A percentile compares a stretch with the other conserved stretches of the same genome.
Evolutionary conservation across 2,888 invertebrate species (phyloP).

Genomic region (Diarsia brunnea): DNA sequence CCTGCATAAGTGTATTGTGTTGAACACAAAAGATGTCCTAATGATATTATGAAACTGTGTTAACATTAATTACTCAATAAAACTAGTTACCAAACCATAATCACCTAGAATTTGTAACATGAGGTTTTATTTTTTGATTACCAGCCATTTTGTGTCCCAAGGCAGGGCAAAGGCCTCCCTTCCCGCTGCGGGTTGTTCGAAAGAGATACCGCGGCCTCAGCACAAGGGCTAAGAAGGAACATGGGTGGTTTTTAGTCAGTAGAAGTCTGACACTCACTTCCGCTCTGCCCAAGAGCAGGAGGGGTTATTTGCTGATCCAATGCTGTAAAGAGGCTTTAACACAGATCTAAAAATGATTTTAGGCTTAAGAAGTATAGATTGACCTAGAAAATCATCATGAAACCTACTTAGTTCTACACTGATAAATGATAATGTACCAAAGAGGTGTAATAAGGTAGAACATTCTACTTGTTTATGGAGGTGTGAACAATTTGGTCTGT

Average conservation of each 20-base stretch:
- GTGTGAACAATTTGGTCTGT: conserved; percentile 40
- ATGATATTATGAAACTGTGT: background rate
- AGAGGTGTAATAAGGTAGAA: conserved; percentile 31
- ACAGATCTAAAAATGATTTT: conserved; percentile 6
- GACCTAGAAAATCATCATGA: conserved; percentile 29
- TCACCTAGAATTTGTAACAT: background rate
- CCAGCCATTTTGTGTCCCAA: no score
- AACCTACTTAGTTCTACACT: conserved; percentile 33
- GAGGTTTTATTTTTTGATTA: no score
- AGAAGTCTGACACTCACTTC: no score
- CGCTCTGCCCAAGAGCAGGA: no score
- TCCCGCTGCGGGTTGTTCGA: no score
- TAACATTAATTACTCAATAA: conserved; percentile 10
- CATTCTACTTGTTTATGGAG: conserved; percentile 53
- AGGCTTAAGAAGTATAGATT: conserved; percentile 1
- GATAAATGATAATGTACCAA: conserved; percentile 33
- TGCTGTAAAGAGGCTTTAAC: no score
- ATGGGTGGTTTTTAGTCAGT: no score
- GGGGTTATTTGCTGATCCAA: no score
- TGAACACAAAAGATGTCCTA: background rate
- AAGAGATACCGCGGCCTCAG: no score
- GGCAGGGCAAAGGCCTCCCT: no score
- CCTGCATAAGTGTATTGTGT: background rate
- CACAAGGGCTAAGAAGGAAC: no score
- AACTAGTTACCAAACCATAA: background rate